Evolutionary conservation across 2,888 invertebrate genomes (phyloP).

Genomic region (Amphimallon solstitiale): DNA sequence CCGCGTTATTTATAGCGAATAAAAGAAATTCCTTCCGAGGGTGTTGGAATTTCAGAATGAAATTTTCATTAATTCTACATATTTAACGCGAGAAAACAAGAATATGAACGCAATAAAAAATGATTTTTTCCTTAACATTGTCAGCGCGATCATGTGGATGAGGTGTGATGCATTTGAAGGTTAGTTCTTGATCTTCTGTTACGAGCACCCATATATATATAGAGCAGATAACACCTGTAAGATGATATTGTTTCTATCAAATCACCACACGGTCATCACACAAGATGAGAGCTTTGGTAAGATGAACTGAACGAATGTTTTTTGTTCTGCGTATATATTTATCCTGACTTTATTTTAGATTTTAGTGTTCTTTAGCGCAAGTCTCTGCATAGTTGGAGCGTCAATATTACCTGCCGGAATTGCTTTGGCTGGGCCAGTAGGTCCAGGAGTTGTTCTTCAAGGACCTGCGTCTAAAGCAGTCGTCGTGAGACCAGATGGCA

Average conservation of each 20-base stretch:
- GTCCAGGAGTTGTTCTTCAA: conserved; percentile 30
- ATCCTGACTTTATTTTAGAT: conserved; percentile 20
- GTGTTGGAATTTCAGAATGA: conserved; percentile 28
- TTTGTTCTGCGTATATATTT: background rate
- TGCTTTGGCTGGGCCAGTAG: conserved; percentile 20
- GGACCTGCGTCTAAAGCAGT: conserved; percentile 37
- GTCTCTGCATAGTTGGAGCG: conserved; percentile 2
- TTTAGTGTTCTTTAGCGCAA: conserved; percentile 13
- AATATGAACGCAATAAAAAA: background rate
- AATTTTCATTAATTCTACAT: conserved; percentile 15
- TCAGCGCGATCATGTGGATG: conserved; percentile 8
- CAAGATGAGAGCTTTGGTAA: conserved; percentile 33
- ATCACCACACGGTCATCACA: background rate
- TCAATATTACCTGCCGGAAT: conserved; percentile 14
- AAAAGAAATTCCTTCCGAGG: conserved; percentile 20
- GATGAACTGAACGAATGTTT: background rate
- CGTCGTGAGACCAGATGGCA: conserved; percentile 59
- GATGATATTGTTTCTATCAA: conserved; percentile 3
- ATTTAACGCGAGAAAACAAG: background rate
- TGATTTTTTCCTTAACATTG: conserved; percentile 1
- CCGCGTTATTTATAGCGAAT: background rate
- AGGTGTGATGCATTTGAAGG: conserved; percentile 33
- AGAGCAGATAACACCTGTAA: conserved; percentile 22
- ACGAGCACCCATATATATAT: conserved; percentile 33
- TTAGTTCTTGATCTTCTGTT: conserved; percentile 16